Conservation (phyloP, 37 sponge, comb jelly and placozoan genomes). For the Amphimedon queenslandica region DNA sequence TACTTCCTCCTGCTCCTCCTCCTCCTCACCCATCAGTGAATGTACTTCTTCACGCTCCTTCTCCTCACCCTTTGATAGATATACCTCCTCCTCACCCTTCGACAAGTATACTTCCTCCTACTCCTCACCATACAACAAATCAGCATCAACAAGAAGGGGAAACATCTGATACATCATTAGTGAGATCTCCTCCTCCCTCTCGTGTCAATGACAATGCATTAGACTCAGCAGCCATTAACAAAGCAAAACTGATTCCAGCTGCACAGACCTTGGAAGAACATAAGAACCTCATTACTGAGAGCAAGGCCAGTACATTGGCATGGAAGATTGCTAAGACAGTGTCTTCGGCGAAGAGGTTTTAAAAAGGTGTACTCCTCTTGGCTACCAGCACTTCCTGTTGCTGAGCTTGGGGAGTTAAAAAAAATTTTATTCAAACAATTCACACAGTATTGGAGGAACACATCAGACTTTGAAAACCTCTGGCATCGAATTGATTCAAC, state of each 20-base stretch:
- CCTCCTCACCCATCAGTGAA: no score
- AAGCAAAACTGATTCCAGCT: not conserved
- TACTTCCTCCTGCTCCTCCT: no score
- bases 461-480: slow-evolving; percentile 13
- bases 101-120: no score
- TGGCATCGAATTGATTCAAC: not conserved
- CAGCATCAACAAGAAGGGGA: no score
- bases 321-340: not conserved
- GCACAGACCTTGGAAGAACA: not conserved
- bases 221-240: not conserved
- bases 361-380: not conserved
- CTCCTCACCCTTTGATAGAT: no score
- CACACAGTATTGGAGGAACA: slow-evolving; percentile 15
- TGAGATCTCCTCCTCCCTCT: no score
- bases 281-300: not conserved
- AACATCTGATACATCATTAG: no score
- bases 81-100: no score
- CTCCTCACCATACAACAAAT: no score
- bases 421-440: not conserved
- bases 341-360: slow-evolving; percentile 14
- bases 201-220: not conserved
- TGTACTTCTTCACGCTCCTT: no score
- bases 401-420: slow-evolving; percentile 3
- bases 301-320: slow-evolving; percentile 8
- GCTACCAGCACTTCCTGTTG: slow-evolving; percentile 6